Base-by-base conservation (phyloP, 2,888 invertebrate species). In the Troides oblongomaculatus region DNA sequence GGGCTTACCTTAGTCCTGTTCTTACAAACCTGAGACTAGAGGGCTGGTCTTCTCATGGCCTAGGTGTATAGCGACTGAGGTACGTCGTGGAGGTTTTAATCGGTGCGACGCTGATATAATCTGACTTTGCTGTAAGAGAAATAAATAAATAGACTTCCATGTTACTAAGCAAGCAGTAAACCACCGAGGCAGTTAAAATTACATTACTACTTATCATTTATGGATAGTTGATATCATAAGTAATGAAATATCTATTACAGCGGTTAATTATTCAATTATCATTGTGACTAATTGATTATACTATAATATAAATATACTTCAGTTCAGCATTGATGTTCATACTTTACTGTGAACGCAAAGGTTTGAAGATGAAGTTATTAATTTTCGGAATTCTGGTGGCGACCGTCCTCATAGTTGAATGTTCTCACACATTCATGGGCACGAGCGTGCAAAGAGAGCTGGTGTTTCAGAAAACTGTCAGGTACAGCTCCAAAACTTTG, bases 391-490 rank as follows among this genome's bases (percentile, higher is more conserved):
- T 81, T 59, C 50, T 84, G 25, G 66, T 85, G 0, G 77, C 79
- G 0, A 73, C 72, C 0, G 67, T 85, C 7, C 81, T 81, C 0
- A 68, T 80, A 8, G 84, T 83, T 2, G 81, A 88, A 66, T 82
- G 88, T 74, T 71, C 73, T 1, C 85, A 88, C 66, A 82, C 82
- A 0, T 89, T 90, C 62, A 30, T 87, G 50, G 90, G 90, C 0
- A 86, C 87, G 0, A 89, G 76, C 72, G 81, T 88, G 0, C 36
- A 69, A 2, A 77, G 85, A n/a, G 80, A 81, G 0, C 2, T 82
- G 64, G 76, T 86, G 0, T 84, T 80, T 53, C 84, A 86, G 25
- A 75, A 78, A 4, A 72, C 75, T 8, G 80, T 72, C 0, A 69
- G 82, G 14, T 85, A 78, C 62, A 71, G 74, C 12, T 73, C 86